Percentiles rank a stretch among this genome's conserved stretches.
These are phyloP conservation scores for Amphipoea lucens DNA, from an alignment of 2,888 invertebrate species.

Conservation along the genomic window DNA sequence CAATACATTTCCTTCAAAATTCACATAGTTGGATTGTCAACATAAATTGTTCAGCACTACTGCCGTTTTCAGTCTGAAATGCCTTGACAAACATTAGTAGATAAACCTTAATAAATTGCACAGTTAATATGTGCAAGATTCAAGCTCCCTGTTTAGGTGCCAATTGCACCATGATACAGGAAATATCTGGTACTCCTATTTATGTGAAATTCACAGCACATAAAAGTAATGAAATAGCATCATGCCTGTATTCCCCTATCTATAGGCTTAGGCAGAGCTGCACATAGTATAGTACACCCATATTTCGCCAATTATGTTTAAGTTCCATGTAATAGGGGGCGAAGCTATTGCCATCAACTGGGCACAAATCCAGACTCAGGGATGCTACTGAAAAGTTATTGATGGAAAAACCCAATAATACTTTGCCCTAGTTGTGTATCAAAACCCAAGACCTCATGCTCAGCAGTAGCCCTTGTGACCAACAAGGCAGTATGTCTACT, in stretches of 20 bases:
- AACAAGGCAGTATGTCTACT: not conserved
- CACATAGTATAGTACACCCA: not conserved
- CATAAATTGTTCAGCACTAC: not conserved
- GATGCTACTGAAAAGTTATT: not conserved
- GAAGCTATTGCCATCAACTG: not conserved
- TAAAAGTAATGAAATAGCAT: not conserved
- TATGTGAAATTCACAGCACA: not conserved
- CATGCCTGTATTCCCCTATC: not conserved
- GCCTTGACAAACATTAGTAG: not conserved
- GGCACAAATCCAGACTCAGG: not conserved
- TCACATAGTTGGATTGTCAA: not conserved
- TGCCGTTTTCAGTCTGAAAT: not conserved
- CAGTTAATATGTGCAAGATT: not conserved
- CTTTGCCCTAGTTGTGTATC: too few species aligned
- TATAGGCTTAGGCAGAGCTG: not conserved
- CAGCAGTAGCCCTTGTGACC: not conserved
- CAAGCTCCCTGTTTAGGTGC: not conserved
- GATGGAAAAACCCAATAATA: not conserved
- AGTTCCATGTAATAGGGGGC: not conserved
- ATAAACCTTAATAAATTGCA: not conserved
- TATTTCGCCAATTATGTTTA: not conserved
- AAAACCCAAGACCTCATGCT: too few species aligned
- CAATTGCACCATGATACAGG: not conserved
- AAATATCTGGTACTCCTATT: not conserved
- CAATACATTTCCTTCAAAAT: not conserved